Evolutionary conservation across 1,140 invertebrate species (phyloP).

Genomic region (Drosophila persimilis): DNA sequence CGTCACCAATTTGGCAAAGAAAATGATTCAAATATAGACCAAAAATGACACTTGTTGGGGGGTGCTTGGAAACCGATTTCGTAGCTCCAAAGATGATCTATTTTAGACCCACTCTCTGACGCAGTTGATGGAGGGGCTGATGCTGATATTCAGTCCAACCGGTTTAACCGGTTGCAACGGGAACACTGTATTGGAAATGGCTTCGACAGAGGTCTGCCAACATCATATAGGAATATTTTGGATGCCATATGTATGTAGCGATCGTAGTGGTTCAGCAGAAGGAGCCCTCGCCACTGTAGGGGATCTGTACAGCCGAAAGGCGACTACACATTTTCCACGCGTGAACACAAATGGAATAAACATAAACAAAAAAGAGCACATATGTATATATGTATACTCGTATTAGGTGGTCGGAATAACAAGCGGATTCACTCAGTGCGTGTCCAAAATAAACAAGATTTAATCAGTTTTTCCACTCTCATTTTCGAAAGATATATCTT

Average conservation of each 20-base stretch:
- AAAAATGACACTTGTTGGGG: conserved; percentile 11
- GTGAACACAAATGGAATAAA: conserved; percentile 2
- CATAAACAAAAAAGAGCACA: conserved; percentile 27
- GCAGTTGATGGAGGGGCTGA: not conserved
- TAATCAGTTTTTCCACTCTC: conserved; percentile 37
- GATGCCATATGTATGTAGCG: no score
- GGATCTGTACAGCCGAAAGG: no score
- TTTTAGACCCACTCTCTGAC: conserved; percentile 19
- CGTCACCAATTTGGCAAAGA: conserved; percentile 1
- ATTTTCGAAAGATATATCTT: conserved; percentile 18
- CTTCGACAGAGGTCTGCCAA: not conserved
- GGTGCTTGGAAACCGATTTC: conserved; percentile 30
- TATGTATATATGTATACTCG: not conserved
- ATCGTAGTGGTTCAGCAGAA: no score
- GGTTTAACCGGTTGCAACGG: conserved; percentile 44
- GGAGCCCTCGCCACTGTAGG: no score
- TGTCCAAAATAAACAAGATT: conserved; percentile 47
- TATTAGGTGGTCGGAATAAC: conserved; percentile 29
- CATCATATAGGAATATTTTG: conserved; percentile 10
- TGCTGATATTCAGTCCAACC: conserved; percentile 2
- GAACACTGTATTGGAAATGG: conserved; percentile 3
- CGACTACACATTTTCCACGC: no score
- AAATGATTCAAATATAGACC: not conserved
- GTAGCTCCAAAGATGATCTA: conserved; percentile 22
- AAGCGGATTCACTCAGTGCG: conserved; percentile 20